Evolutionary conservation across 2,113 vertebrate genomes (phyloP), one percentile per base, ranked within the genome.

Genomic region (Hirundichthys speculiger): DNA sequence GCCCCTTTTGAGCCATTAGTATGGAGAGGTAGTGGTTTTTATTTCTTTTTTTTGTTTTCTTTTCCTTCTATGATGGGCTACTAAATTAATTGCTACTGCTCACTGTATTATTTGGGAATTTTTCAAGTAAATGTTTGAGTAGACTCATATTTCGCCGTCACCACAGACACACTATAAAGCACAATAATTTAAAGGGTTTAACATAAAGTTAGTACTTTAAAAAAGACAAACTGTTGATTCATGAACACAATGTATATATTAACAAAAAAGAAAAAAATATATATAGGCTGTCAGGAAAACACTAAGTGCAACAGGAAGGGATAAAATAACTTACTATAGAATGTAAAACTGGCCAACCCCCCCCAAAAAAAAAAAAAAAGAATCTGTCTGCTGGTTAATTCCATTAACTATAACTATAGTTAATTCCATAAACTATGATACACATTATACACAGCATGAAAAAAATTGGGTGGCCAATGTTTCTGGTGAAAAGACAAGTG

Each of bases 401-500:
- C 11, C 30, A 34, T 34, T 10, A 7, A 2, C 6, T 4, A 34
- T 7, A 34, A 34, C n/a, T n/a, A n/a, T n/a, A n/a, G 27, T 27
- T 4, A 27, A 27, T 3, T 27, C n/a, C n/a, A n/a, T n/a, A n/a
- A n/a, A n/a, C n/a, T n/a, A n/a, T n/a, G n/a, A 47, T 41, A 14
- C 7, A 49, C 47, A 24, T 13, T 34, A 24, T 24, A 24, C 12
- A 24, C 16, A 18, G 4, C 30, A 49, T 43, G 16, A 51, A 18
- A 53, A 53, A 5, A 46, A 3, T 18, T 19, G 21, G 15, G 25
- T 39, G 22, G 21, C 6, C 27, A 25, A 4, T 27, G 48, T 10
- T 40, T 48, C 40, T 61, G 61, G 60, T 49, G 45, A 64, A 40
- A 38, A 49, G 10, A 69, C n/a, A 38, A 47, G 38, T 34, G 38